A percentile compares a stretch with the other conserved stretches of the same genome.
Evolutionary conservation across 2,797 vertebrate species (phyloP).

Genomic region (Odontamblyopus lacepedii): DNA sequence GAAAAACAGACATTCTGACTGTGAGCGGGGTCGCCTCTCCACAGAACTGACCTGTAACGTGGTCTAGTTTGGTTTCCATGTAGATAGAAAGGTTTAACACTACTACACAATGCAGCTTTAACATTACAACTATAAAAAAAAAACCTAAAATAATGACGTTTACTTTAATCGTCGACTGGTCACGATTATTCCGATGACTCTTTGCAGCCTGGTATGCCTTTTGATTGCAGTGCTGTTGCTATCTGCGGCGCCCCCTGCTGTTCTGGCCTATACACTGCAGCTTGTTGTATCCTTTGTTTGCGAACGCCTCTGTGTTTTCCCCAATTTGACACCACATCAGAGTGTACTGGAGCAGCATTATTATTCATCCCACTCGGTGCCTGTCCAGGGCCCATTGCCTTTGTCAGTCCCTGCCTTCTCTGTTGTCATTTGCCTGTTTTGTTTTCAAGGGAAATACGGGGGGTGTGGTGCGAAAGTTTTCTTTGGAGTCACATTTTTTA

Average conservation of each 20-base stretch:
- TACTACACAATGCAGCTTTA: no score
- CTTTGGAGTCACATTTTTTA: conserved; percentile 60
- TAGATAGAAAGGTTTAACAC: no score
- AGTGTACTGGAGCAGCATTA: conserved; percentile 52
- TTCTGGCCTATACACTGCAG: not conserved
- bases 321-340: conserved; percentile 39
- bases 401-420: conserved; percentile 31
- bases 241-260: not conserved
- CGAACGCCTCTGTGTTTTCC: conserved; percentile 8
- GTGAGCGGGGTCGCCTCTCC: no score
- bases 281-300: not conserved
- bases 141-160: no score
- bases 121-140: no score
- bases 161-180: no score
- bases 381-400: conserved; percentile 52
- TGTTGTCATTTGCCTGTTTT: conserved; percentile 48
- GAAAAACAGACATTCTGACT: no score
- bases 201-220: not conserved
- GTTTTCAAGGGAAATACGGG: conserved; percentile 38
- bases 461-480: conserved; percentile 47
- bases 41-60: no score
- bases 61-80: no score
- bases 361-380: conserved; percentile 49
- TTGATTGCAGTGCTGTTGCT: not conserved
- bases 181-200: no score